These are phyloP conservation scores for Ascaphus truei DNA, from an alignment of 2,113 vertebrate species.

Conservation along the genomic window DNA sequence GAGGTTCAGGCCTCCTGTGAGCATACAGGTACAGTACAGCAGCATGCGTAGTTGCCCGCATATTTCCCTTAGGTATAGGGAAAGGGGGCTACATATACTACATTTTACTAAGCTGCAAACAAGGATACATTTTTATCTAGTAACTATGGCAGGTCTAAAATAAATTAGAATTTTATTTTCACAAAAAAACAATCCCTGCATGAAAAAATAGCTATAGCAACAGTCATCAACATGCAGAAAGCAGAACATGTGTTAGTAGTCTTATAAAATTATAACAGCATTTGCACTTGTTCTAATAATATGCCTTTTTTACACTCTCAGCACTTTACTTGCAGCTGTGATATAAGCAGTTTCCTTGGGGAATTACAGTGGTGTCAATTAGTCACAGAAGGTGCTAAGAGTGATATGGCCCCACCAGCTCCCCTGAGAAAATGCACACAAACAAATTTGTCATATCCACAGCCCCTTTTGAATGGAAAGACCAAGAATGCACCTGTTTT, in stretches of 20 bases:
- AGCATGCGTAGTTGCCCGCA: no score
- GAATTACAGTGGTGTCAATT: conserved; percentile 8
- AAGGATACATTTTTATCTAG: not conserved
- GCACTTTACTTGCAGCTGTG: not conserved
- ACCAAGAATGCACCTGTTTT: conserved; percentile 8
- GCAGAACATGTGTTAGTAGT: not conserved
- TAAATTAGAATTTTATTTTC: no score
- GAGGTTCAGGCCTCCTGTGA: no score
- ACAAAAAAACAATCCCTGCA: not conserved
- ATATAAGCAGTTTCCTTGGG: conserved; percentile 5
- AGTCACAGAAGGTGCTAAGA: not conserved
- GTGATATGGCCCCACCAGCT: not conserved
- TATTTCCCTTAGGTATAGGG: not conserved
- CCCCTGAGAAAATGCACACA: not conserved
- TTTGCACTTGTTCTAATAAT: conserved; percentile 37
- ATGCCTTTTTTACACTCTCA: conserved; percentile 22
- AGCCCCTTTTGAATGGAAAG: not conserved
- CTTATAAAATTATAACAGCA: conserved; percentile 12
- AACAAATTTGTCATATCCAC: conserved; percentile 22
- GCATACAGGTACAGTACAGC: no score
- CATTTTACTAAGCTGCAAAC: no score
- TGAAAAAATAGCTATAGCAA: not conserved
- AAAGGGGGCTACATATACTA: no score
- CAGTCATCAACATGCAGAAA: not conserved
- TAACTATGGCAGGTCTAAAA: no score